phyloP scores from a whole-genome alignment of 2,113 vertebrate genomes.

The Alces alces region DNA sequence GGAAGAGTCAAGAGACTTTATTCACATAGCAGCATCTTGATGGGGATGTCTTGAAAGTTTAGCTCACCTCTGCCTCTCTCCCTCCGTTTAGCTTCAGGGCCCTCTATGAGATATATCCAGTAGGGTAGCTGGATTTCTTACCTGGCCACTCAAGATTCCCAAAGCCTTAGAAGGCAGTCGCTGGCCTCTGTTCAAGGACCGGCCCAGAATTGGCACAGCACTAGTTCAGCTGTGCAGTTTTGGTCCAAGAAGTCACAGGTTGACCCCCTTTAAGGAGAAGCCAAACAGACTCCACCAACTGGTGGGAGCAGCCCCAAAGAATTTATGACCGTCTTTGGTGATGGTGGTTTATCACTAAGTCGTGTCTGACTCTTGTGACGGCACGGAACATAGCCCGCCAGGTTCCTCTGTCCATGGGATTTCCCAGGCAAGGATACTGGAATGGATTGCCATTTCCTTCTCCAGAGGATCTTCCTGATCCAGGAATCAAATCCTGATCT shows the following conservation, averaged over 20 bases:
- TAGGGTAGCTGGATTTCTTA: neutral
- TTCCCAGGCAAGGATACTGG: neutral
- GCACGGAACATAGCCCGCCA: rapidly evolving
- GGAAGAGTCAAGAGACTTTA: neutral
- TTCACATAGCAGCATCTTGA: neutral
- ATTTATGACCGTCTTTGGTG: neutral
- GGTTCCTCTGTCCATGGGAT: neutral
- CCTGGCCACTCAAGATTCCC: neutral
- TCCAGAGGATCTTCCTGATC: neutral
- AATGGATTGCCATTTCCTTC: neutral
- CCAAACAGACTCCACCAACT: neutral
- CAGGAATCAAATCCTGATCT: neutral
- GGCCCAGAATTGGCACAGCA: neutral
- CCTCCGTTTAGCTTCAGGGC: neutral
- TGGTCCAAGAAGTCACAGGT: neutral
- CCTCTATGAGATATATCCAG: neutral
- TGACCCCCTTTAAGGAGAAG: neutral
- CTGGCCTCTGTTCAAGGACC: neutral
- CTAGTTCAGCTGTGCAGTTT: neutral
- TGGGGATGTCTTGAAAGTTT: neutral
- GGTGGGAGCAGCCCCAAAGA: neutral
- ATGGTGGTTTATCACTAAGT: neutral
- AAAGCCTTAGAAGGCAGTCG: neutral
- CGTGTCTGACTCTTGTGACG: neutral
- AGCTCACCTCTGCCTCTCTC: neutral